These are phyloP conservation scores for Heterodera carotae DNA, from an alignment of 1,140 invertebrate species.

Conservation along the genomic window DNA sequence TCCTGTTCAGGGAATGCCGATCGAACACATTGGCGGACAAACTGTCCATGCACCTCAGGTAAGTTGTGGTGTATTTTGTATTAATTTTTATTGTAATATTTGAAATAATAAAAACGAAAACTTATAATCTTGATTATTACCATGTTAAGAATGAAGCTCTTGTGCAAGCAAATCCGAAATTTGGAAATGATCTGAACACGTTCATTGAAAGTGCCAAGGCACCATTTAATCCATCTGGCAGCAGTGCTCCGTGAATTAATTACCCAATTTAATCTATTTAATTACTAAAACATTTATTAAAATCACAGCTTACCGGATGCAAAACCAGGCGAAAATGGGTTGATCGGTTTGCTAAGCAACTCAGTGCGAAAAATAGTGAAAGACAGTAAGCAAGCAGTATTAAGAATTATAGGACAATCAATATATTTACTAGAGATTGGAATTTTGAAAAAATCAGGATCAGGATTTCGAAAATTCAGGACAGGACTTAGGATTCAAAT, in stretches of 20 bases:
- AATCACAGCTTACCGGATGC: constrained; percentile 55
- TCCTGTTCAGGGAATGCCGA: constrained; percentile 61
- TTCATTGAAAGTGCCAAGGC: constrained; percentile 35
- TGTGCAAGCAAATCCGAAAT: constrained; percentile 63
- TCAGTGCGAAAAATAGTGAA: constrained; percentile 64
- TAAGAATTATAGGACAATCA: neutral
- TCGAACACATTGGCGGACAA: constrained; percentile 55
- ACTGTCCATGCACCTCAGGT: constrained; percentile 46
- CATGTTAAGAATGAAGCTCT: constrained; percentile 52
- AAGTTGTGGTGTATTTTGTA: neutral
- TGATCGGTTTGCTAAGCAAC: constrained; percentile 62
- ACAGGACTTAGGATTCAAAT: too few relatives aligned
- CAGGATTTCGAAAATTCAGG: neutral
- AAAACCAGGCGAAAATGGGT: constrained; percentile 64
- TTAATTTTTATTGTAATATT: constrained; percentile 13
- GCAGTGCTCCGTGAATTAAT: constrained; percentile 30
- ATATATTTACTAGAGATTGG: neutral
- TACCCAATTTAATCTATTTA: neutral
- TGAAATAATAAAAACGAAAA: neutral
- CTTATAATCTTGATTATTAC: constrained; percentile 2
- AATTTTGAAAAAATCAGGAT: neutral
- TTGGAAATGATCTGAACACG: constrained; percentile 58
- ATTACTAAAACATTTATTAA: neutral
- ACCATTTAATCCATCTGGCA: constrained; percentile 44
- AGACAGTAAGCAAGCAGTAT: constrained; percentile 58